A percentile compares a stretch with the other conserved stretches of the same genome.
Conservation (phyloP, 2,113 vertebrate genomes). For the Pterocles orientalis region DNA sequence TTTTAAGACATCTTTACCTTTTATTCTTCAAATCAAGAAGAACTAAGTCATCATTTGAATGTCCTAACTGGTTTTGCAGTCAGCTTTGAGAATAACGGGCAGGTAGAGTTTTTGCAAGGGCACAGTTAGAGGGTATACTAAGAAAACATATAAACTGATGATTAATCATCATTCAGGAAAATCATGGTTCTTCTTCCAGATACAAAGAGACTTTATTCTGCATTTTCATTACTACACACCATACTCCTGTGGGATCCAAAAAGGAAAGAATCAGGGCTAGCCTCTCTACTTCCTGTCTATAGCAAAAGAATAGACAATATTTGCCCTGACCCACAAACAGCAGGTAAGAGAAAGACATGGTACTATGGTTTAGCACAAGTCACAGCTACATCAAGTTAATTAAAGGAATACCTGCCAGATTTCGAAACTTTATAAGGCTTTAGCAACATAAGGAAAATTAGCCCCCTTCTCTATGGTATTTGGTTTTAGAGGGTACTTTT, state of each 20-base stretch:
- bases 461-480: rapidly evolving
- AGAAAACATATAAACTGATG: background rate
- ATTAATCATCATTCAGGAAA: background rate
- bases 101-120: background rate
- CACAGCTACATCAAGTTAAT: background rate
- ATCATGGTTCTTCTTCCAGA: background rate
- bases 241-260: background rate
- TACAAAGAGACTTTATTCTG: background rate
- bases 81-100: background rate
- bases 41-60: background rate
- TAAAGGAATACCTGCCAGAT: background rate
- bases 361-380: rapidly evolving
- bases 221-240: background rate
- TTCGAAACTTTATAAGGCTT: background rate
- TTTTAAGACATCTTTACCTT: background rate
- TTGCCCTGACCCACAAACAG: background rate
- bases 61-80: background rate
- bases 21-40: background rate
- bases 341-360: background rate
- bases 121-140: background rate
- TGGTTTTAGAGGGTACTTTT: background rate
- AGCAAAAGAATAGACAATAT: background rate
- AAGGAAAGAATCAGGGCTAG: background rate
- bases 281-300: background rate
- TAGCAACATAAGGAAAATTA: background rate